Evolutionary conservation across 1,140 invertebrate species (phyloP), one percentile per base, ranked within the genome.

Genomic region (Lepidurus arcticus): DNA sequence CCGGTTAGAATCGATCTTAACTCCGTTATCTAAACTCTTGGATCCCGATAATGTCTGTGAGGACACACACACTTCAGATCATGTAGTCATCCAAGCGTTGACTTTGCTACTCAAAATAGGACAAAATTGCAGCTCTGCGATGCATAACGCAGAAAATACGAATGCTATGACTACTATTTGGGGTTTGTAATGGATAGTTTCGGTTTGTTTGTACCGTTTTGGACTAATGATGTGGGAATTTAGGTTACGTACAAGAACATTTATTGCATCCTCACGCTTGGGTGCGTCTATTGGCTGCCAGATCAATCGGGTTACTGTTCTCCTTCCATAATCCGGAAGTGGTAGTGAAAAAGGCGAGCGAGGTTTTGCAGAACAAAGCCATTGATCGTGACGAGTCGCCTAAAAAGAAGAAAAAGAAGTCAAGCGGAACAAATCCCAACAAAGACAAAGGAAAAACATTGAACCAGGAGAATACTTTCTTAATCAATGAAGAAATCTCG

Each of bases 301-400:
- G 94, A 83, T 87, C 95, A 53, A 84, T 96, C 34, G 91, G 91
- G 4, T 87, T 90, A 34, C 86, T 95, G 74, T 86, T 97, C 45
- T 86, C 87, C 6, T 82, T 87, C 1, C 87, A 92, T 78, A 87
- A 92, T 80, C 83, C 87, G 7, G 86, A 89, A 9, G 88, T 90
- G 79, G 83, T 94, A 45, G 85, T 87, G 53, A 79, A 75, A 43
- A 42, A 53, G 75, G 75, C 26, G 21, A 47, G n/a, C 2, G 74
- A 75, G n/a, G 74, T 44, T 7, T 16, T 73, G 24, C n/a, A n/a
- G n/a, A 24, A 73, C 65, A 73, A 73, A 73, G n/a, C 24, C n/a
- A n/a, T 75, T 75, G n/a, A 11, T n/a, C 42, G 74, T 43, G 74
- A 75, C 65, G 76, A 45, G 76, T 76, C 42, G 10, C 53, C 43